These are phyloP conservation scores for Ecliptopera silaceata DNA, from an alignment of 2,888 invertebrate genomes.

Conservation along the genomic window DNA sequence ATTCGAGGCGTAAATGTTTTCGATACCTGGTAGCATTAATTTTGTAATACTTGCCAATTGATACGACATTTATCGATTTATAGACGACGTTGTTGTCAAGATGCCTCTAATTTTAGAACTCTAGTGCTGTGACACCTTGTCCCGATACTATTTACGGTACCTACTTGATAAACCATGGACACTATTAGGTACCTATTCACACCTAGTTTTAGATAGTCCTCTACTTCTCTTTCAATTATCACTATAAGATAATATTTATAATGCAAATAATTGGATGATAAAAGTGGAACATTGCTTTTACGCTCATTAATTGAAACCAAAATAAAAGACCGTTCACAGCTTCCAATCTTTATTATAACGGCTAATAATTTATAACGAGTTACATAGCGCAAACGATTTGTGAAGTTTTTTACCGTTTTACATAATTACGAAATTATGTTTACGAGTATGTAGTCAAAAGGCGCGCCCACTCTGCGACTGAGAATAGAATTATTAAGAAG, in stretches of 20 bases:
- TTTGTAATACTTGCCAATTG: too few species aligned
- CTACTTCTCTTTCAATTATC: too few species aligned
- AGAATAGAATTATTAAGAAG: constrained; percentile 63
- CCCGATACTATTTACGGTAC: too few species aligned
- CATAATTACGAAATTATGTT: constrained; percentile 80
- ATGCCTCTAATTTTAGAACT: too few species aligned
- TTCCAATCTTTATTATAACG: constrained; percentile 70
- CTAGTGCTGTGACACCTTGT: too few species aligned
- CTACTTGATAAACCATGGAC: too few species aligned
- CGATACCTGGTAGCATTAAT: too few species aligned
- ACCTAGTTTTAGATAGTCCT: too few species aligned
- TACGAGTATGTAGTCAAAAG: constrained; percentile 59
- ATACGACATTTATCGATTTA: too few species aligned
- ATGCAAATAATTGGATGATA: constrained; percentile 59
- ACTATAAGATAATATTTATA: constrained; percentile 16
- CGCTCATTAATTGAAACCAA: constrained; percentile 63
- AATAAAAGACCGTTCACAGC: constrained; percentile 63
- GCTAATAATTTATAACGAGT: constrained; percentile 76
- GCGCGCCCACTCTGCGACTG: constrained; percentile 65
- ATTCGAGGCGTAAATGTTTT: too few species aligned
- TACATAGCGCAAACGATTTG: constrained; percentile 75
- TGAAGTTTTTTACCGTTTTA: constrained; percentile 75
- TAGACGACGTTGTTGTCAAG: too few species aligned
- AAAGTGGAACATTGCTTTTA: constrained; percentile 62
- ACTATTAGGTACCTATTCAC: too few species aligned